Conservation (phyloP, 1,140 invertebrate species). For the Apis florea region DNA sequence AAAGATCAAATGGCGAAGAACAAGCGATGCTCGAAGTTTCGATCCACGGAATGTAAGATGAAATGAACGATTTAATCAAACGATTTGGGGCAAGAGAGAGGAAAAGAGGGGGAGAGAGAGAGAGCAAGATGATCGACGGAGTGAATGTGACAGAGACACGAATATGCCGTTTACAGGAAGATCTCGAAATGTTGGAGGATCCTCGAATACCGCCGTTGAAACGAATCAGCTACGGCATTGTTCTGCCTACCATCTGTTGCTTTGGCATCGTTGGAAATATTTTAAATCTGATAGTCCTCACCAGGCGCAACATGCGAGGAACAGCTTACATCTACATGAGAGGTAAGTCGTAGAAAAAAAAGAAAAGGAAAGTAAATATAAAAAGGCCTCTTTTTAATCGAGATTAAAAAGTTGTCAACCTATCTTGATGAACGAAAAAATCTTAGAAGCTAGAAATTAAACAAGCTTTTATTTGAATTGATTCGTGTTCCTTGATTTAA, state of each 20-base stretch:
- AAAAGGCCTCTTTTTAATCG: too few species aligned
- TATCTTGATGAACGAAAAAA: too few species aligned
- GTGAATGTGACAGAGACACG: conserved; percentile 64
- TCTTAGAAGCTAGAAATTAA: too few species aligned
- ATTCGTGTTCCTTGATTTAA: too few species aligned
- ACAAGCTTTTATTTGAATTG: too few species aligned
- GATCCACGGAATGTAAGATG: neutral
- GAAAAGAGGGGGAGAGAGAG: conserved; percentile 4
- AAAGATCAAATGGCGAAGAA: neutral
- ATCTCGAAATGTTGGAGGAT: conserved; percentile 79
- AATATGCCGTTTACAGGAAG: conserved; percentile 66
- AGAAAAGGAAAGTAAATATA: too few species aligned
- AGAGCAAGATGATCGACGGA: conserved; percentile 63
- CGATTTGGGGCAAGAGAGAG: conserved; percentile 1
- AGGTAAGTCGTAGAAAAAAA: conserved; percentile 78
- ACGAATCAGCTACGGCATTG: conserved; percentile 86
- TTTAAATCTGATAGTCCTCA: conserved; percentile 87
- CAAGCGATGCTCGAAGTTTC: neutral
- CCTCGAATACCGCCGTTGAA: conserved; percentile 83
- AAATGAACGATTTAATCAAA: conserved; percentile 18
- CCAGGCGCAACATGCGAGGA: conserved; percentile 87
- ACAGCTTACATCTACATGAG: conserved; percentile 89
- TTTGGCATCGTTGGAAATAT: conserved; percentile 88
- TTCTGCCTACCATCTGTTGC: conserved; percentile 85
- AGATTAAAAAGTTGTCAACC: too few species aligned